Base-by-base conservation (phyloP, 2,113 vertebrate species). In the Corvus moneduloides region DNA sequence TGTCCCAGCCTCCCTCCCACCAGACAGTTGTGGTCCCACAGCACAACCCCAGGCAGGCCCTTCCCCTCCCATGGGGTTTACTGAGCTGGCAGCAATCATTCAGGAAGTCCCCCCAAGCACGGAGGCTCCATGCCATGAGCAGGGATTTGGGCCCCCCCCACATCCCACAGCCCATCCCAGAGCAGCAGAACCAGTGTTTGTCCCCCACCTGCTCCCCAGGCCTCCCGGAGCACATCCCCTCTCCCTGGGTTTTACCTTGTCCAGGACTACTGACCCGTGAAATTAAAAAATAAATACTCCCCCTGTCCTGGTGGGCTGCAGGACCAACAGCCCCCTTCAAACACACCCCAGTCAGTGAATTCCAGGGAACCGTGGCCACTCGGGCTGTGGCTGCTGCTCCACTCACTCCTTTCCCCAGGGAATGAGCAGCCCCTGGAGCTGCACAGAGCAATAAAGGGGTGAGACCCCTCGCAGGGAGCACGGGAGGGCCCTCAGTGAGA, bases 331-430 rank as follows among this genome's bases (percentile, higher is more conserved):
- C 67, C 41, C 22, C 0, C 4, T 23, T 24, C 63, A 59, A 30
- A 5, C 11, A 4, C 30, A 2, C 5, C 23, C 13, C 63, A 27
- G 59, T 0, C 59, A 37, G 51, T 4, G 76, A 58, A 27, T 4
- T 21, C 46, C 59, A 32, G 2, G 61, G 41, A 23, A 15, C 6
- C 1, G 20, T 0, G 1, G 21, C 77, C 24, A 1, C 15, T 12
- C 4, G 10, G 59, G 64, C 56, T 13, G 43, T 1, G 54, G 52
- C 75, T 69, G 54, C 89, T 49, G 2, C 80, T 56, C 43, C 62
- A 1, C n/a, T 20, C 32, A 1, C 62, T 16, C 21, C 56, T 28
- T 2, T 2, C 9, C 81, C 32, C 1, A 1, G 2, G 59, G 37
- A 7, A 43, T 2, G 22, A 63, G 87, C 52, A 59, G 73, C 14